A percentile compares a stretch with the other conserved stretches of the same genome.
These are phyloP conservation scores for Allolobophora icterica DNA, from an alignment of 2,888 invertebrate species.

Conservation along the genomic window DNA sequence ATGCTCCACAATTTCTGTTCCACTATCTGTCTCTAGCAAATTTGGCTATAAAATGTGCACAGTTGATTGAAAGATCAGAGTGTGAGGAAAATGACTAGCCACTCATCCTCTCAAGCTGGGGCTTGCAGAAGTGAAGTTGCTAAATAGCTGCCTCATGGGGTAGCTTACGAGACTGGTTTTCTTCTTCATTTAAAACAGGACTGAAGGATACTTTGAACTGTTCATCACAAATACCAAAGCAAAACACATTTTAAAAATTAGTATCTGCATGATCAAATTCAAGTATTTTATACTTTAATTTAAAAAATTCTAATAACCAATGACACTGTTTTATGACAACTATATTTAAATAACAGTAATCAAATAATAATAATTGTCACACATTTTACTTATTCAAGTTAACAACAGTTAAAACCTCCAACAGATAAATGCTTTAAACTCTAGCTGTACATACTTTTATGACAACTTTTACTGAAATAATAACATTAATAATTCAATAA, in stretches of 20 bases:
- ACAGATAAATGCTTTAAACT: background rate
- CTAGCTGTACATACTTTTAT: background rate
- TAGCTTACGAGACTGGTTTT: background rate
- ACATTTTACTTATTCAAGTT: background rate
- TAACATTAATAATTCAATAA: too few species aligned
- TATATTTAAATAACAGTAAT: background rate
- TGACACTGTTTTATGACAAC: background rate
- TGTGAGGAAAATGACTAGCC: too few species aligned
- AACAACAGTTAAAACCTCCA: background rate
- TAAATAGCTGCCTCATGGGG: too few species aligned
- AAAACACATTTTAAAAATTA: background rate
- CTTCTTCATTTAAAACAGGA: background rate
- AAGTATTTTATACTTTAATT: background rate
- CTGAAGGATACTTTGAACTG: background rate
- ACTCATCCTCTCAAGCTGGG: background rate
- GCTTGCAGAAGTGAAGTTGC: background rate
- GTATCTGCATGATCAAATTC: slow-evolving; percentile 8
- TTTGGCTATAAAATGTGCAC: too few species aligned
- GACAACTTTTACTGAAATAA: too few species aligned
- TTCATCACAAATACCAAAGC: background rate
- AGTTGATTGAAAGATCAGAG: too few species aligned
- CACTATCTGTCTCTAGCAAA: too few species aligned
- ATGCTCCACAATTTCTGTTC: too few species aligned
- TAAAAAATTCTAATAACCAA: background rate
- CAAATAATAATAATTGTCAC: background rate